phyloP scores from a whole-genome alignment of 35 echinoderm and acorn worm species.

The Diadema setosum region DNA sequence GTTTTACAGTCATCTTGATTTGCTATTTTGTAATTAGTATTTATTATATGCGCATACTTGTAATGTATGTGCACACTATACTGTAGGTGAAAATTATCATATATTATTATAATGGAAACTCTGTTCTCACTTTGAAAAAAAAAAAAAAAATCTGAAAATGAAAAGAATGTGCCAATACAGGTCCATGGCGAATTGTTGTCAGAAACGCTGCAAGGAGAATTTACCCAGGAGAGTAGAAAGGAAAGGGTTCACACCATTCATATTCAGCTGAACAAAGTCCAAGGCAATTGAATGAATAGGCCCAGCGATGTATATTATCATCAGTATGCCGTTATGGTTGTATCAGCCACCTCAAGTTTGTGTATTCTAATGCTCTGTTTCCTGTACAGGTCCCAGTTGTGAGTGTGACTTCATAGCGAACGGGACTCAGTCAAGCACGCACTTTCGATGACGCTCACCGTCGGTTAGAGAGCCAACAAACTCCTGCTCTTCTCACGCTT shows the following conservation, averaged over 20 bases:
- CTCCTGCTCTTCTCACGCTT: not conserved
- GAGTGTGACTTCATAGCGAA: not conserved
- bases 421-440: not conserved
- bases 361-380: not conserved
- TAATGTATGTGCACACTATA: too few species aligned
- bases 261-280: not conserved
- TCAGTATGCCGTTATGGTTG: not conserved
- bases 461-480: not conserved
- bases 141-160: not conserved
- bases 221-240: not conserved
- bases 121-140: not conserved
- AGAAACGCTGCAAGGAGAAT: not conserved
- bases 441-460: not conserved
- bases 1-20: too few species aligned
- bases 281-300: not conserved
- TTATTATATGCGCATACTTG: too few species aligned
- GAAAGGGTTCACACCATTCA: not conserved
- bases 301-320: not conserved
- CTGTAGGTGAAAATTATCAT: too few species aligned
- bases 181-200: not conserved
- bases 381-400: not conserved
- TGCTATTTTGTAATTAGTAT: too few species aligned
- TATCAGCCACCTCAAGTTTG: not conserved
- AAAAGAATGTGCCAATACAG: not conserved
- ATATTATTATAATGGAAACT: not conserved